Percentiles rank a stretch among this genome's conserved stretches.
Evolutionary conservation across 2,888 invertebrate genomes (phyloP).

Genomic region (Hyalella azteca): DNA sequence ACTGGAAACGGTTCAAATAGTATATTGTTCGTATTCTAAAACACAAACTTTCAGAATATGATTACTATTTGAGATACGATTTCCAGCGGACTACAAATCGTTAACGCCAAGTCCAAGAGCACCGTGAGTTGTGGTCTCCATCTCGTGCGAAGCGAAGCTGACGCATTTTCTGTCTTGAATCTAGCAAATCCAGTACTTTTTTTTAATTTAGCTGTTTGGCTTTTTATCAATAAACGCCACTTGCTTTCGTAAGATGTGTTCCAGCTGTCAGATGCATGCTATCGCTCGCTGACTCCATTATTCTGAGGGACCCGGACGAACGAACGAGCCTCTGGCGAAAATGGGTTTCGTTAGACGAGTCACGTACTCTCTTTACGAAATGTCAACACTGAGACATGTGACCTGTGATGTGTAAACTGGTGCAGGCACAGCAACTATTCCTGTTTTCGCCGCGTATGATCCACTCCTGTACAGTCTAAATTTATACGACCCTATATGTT

Average conservation of each 20-base stretch:
- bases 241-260: neutral
- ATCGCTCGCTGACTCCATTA: neutral
- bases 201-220: too few species aligned
- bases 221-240: too few species aligned
- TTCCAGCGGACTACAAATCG: constrained; percentile 17
- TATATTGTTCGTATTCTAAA: neutral
- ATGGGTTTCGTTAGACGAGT: neutral
- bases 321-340: constrained; percentile 35
- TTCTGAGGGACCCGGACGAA: constrained; percentile 31
- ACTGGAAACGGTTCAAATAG: neutral
- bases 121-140: too few species aligned
- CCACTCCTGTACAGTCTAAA: constrained; percentile 33
- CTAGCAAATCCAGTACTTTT: too few species aligned
- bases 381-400: too few species aligned
- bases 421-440: neutral
- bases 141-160: too few species aligned
- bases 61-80: neutral
- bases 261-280: neutral
- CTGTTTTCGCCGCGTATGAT: constrained; percentile 7
- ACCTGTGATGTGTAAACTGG: neutral
- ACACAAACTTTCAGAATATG: neutral
- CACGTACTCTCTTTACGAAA: neutral
- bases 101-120: too few species aligned
- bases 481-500: constrained; percentile 24
- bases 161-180: too few species aligned